Percentiles rank a stretch among this genome's conserved stretches.
Conservation (phyloP, 2,888 invertebrate genomes). For the Sacculina carcini region DNA sequence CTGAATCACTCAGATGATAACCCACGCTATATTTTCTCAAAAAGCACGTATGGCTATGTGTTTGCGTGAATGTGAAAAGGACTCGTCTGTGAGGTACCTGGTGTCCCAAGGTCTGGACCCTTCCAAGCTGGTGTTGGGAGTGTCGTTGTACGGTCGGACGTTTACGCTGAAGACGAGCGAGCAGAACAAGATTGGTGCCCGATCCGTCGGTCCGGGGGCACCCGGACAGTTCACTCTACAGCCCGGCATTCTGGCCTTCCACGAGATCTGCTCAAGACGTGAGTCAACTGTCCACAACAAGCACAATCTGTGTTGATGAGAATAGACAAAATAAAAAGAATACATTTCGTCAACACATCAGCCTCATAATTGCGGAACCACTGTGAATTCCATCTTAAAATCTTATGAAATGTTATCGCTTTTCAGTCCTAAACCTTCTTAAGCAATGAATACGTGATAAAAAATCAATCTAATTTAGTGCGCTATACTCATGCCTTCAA, state of each 20-base stretch:
- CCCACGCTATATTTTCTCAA: no score
- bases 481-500: no score
- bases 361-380: not conserved
- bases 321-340: not conserved
- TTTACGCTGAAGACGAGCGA: slow-evolving; percentile 38
- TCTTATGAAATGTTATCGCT: slow-evolving; percentile 15
- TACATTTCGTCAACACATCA: not conserved
- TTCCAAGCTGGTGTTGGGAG: slow-evolving; percentile 56
- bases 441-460: no score
- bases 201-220: slow-evolving; percentile 8
- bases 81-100: slow-evolving; percentile 70
- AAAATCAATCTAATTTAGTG: no score
- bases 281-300: not conserved
- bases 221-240: slow-evolving; percentile 17
- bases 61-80: no score
- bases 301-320: not conserved
- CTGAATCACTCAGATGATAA: no score
- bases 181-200: slow-evolving; percentile 17
- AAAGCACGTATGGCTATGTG: no score
- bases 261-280: slow-evolving; percentile 15
- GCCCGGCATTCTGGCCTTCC: slow-evolving; percentile 18
- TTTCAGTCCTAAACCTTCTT: no score
- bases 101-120: slow-evolving; percentile 54
- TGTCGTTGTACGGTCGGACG: slow-evolving; percentile 66
- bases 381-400: slow-evolving; percentile 8